A percentile compares a stretch with the other conserved stretches of the same genome.
These are phyloP conservation scores for Naja naja DNA, from an alignment of 2,113 vertebrate genomes.

Conservation along the genomic window DNA sequence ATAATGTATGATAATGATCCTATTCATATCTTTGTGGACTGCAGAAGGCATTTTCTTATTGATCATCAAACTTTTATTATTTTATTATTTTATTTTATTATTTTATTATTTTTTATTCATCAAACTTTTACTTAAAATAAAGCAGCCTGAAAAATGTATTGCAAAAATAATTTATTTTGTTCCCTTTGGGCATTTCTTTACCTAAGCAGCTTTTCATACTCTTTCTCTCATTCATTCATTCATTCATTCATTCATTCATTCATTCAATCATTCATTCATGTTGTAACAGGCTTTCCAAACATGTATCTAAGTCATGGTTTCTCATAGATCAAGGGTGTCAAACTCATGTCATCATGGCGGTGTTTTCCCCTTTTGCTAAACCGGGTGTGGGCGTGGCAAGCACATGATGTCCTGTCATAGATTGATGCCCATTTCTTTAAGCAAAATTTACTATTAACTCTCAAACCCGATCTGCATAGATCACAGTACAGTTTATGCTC, in stretches of 20 bases:
- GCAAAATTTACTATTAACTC: neutral
- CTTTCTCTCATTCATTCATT: neutral
- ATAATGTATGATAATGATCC: constrained; percentile 12
- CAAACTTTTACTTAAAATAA: neutral
- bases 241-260: no score
- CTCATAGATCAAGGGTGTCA: neutral
- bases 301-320: neutral
- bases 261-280: neutral
- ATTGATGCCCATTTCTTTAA: neutral
- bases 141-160: neutral
- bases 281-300: neutral
- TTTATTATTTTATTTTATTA: no score
- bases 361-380: no score
- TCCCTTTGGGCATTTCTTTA: neutral
- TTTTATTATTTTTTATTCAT: constrained; percentile 17
- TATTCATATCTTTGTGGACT: neutral
- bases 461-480: neutral
- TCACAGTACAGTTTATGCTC: neutral
- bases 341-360: no score
- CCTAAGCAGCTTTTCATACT: neutral
- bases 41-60: constrained; percentile 11
- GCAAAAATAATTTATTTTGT: neutral
- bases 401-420: no score
- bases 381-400: no score
- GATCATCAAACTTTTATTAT: constrained; percentile 1